Percentiles rank a stretch among this genome's conserved stretches.
Conservation (phyloP, 2,888 invertebrate genomes). For the Aplocera efformata region DNA sequence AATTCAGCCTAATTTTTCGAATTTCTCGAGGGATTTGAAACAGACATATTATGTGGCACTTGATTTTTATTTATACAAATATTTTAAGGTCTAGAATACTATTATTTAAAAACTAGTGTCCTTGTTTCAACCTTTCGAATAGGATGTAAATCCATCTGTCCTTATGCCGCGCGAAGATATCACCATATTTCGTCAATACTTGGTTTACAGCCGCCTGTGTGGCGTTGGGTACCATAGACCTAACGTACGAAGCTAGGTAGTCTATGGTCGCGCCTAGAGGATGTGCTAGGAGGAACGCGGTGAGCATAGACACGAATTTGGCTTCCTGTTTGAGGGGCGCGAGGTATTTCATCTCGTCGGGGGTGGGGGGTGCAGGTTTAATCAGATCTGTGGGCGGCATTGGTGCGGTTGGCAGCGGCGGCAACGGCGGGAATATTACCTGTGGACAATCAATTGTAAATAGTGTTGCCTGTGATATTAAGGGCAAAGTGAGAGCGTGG, state of each 20-base stretch:
- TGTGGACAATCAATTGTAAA: not conserved
- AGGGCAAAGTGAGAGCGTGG: no score
- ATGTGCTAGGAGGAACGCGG: conserved; percentile 63
- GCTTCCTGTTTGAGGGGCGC: conserved; percentile 38
- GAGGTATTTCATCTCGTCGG: conserved; percentile 14
- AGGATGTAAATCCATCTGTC: conserved; percentile 53
- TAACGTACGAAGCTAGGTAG: conserved; percentile 56
- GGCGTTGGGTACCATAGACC: conserved; percentile 48
- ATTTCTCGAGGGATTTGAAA: no score
- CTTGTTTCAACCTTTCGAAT: conserved; percentile 46
- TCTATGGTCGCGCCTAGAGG: conserved; percentile 60
- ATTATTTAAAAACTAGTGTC: no score
- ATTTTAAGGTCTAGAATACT: no score
- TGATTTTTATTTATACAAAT: no score
- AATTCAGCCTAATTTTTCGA: no score
- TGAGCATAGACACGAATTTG: conserved; percentile 61
- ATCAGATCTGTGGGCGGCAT: conserved; percentile 28
- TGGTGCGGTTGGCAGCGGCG: conserved; percentile 38
- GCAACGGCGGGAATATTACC: conserved; percentile 38
- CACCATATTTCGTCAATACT: conserved; percentile 47
- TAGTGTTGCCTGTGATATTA: no score
- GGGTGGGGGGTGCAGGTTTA: conserved; percentile 35
- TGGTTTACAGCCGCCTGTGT: conserved; percentile 44
- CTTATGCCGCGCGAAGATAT: conserved; percentile 50
- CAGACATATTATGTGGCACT: no score